These are phyloP conservation scores for Australoheros facetus DNA, from an alignment of 2,797 vertebrate genomes.

Conservation along the genomic window DNA sequence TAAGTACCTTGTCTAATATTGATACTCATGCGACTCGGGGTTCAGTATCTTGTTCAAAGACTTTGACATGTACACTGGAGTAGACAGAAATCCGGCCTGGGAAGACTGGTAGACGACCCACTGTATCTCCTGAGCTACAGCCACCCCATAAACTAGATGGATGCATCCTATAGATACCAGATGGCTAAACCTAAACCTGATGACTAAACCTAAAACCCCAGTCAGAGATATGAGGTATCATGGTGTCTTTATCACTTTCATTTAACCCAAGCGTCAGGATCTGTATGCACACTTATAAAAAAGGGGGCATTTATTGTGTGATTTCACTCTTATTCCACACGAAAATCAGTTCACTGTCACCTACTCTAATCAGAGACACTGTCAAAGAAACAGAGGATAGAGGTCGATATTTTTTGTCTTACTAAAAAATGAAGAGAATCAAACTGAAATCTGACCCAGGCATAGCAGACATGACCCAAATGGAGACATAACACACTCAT, in stretches of 20 bases:
- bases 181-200: too few relatives aligned
- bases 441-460: background rate
- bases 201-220: background rate
- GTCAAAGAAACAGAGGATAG: background rate
- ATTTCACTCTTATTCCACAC: background rate
- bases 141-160: background rate
- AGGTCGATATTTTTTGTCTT: background rate
- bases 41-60: too few relatives aligned
- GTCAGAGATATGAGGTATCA: background rate
- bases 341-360: rapidly evolving
- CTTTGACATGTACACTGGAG: too few relatives aligned
- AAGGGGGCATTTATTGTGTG: background rate
- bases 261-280: background rate
- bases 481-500: too few relatives aligned
- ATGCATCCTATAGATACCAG: background rate
- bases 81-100: too few relatives aligned
- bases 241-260: background rate
- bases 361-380: background rate
- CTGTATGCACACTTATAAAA: background rate
- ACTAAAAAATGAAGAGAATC: background rate
- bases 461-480: too few relatives aligned
- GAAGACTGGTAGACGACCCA: too few relatives aligned
- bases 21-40: too few relatives aligned
- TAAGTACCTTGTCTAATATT: too few relatives aligned
- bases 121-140: too few relatives aligned